Percentiles rank a stretch among this genome's conserved stretches.
Evolutionary conservation across 2,888 invertebrate species (phyloP).

Genomic region (Tupiocoris notatus): DNA sequence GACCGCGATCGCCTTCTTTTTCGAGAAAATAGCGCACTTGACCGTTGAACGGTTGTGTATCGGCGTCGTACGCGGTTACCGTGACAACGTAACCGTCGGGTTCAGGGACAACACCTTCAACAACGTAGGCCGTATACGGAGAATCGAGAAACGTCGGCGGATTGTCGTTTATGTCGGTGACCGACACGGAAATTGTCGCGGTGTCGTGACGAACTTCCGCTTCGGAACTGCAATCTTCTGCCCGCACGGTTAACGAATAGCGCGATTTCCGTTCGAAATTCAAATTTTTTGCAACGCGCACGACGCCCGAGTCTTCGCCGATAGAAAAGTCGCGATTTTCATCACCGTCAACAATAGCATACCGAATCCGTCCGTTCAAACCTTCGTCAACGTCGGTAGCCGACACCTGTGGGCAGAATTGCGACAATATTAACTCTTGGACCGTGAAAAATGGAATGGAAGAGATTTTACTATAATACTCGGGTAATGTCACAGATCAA

Average conservation of each 20-base stretch:
- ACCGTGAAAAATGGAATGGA: too few species aligned
- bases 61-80: slow-evolving; percentile 86
- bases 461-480: too few species aligned
- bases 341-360: slow-evolving; percentile 85
- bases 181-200: slow-evolving; percentile 65
- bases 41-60: slow-evolving; percentile 85
- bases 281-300: slow-evolving; percentile 87
- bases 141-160: slow-evolving; percentile 90
- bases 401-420: slow-evolving; percentile 64
- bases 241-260: slow-evolving; percentile 79
- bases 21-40: slow-evolving; percentile 90
- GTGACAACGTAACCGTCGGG: slow-evolving; percentile 71
- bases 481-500: too few species aligned
- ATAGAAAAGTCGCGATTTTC: slow-evolving; percentile 88
- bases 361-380: slow-evolving; percentile 85
- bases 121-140: slow-evolving; percentile 89
- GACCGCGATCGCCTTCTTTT: slow-evolving; percentile 87
- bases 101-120: slow-evolving; percentile 85
- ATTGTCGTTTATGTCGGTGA: slow-evolving; percentile 91
- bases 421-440: too few species aligned
- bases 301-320: slow-evolving; percentile 85
- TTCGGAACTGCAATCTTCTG: slow-evolving; percentile 82
- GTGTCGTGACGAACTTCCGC: slow-evolving; percentile 67
- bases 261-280: slow-evolving; percentile 88
- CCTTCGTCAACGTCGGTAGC: slow-evolving; percentile 88